phyloP scores from a whole-genome alignment of 1,140 invertebrate species.

The Rhagoletis pomonella region DNA sequence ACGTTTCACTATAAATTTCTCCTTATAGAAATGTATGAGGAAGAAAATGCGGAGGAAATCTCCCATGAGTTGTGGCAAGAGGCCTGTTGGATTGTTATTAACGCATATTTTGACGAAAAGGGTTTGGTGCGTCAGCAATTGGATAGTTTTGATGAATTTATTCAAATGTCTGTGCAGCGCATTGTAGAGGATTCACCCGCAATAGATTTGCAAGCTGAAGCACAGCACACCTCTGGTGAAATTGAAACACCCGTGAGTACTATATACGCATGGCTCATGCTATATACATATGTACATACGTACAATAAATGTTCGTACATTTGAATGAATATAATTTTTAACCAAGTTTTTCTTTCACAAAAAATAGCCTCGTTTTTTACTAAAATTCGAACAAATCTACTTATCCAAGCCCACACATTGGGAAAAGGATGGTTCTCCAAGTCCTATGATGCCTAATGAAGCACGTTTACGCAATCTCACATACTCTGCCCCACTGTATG shows the following conservation, averaged over 20 bases:
- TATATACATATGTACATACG: no score
- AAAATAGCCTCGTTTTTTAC: slow-evolving; percentile 85
- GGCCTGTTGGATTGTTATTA: slow-evolving; percentile 99
- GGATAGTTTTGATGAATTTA: slow-evolving; percentile 99
- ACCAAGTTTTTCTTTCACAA: slow-evolving; percentile 53
- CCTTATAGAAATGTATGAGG: slow-evolving; percentile 66
- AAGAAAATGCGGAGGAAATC: slow-evolving; percentile 84
- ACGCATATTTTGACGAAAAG: slow-evolving; percentile 99
- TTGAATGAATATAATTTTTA: background rate
- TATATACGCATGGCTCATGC: no score
- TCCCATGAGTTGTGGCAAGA: slow-evolving; percentile 98
- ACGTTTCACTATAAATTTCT: background rate
- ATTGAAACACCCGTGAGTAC: slow-evolving; percentile 88
- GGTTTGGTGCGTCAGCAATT: slow-evolving; percentile 98
- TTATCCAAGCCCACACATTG: slow-evolving; percentile 99
- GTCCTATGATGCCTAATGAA: slow-evolving; percentile 99
- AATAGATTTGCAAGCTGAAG: slow-evolving; percentile 98
- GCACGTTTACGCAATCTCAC: slow-evolving; percentile 91
- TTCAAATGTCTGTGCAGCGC: slow-evolving; percentile 99
- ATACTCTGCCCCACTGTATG: slow-evolving; percentile 98
- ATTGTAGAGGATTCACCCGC: slow-evolving; percentile 99
- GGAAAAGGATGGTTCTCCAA: slow-evolving; percentile 99
- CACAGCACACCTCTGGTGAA: slow-evolving; percentile 94
- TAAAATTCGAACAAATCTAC: slow-evolving; percentile 99
- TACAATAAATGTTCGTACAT: background rate